phyloP scores from a whole-genome alignment of 2,888 invertebrate species.

The Anaspis maculata region DNA sequence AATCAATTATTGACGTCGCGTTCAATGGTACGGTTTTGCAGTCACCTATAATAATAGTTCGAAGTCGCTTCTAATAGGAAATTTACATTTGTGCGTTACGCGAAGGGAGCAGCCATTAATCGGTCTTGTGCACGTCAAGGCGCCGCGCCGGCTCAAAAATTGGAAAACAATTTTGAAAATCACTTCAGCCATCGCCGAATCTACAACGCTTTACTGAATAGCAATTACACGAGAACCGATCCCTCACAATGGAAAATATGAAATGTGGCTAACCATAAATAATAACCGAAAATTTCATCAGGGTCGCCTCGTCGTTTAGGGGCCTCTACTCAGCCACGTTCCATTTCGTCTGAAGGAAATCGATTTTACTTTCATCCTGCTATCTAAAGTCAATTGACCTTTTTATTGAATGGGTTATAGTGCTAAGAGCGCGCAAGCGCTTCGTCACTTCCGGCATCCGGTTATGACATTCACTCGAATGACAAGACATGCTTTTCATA shows the following conservation, averaged over 20 bases:
- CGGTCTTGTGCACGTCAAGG: no score
- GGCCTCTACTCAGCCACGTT: conserved; percentile 22
- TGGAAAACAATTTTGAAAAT: conserved; percentile 17
- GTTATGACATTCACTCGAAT: conserved; percentile 15
- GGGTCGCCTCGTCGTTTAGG: conserved; percentile 18
- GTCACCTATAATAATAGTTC: no score
- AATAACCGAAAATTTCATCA: conserved; percentile 24
- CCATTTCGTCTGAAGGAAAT: conserved; percentile 29
- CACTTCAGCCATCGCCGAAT: conserved; percentile 14
- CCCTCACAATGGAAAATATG: conserved; percentile 13
- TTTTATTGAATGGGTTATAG: conserved; percentile 32
- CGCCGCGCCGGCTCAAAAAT: no score
- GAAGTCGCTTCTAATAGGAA: no score
- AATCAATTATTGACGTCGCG: no score
- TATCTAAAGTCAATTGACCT: conserved; percentile 33
- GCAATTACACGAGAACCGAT: conserved; percentile 14
- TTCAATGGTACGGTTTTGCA: no score
- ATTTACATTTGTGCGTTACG: no score
- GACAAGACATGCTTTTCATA: conserved; percentile 15
- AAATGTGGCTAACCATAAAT: conserved; percentile 16
- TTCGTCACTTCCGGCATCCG: conserved; percentile 17
- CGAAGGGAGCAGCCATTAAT: no score
- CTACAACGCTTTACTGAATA: conserved; percentile 16
- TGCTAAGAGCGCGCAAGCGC: conserved; percentile 20
- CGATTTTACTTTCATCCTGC: conserved; percentile 32